Evolutionary conservation across 2,113 vertebrate genomes (phyloP).

Genomic region (Caranx ignobilis): DNA sequence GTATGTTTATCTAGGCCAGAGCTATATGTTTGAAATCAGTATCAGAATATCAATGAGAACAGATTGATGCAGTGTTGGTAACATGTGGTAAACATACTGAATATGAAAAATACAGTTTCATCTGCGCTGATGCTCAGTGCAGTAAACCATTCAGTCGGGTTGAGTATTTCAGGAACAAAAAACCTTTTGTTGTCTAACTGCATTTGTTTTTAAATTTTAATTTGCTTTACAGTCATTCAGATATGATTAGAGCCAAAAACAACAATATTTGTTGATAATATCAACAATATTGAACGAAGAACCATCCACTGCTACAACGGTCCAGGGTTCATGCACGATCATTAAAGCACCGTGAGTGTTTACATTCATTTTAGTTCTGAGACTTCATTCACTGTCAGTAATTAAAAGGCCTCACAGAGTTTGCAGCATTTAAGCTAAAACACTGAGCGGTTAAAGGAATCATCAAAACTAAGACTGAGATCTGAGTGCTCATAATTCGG

Average conservation of each 20-base stretch:
- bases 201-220: background rate
- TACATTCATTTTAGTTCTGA: background rate
- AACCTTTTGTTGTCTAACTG: background rate
- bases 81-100: background rate
- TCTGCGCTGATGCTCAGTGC: background rate
- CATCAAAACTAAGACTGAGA: background rate
- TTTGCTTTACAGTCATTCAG: background rate
- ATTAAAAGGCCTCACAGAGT: background rate
- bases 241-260: too few relatives aligned
- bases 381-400: background rate
- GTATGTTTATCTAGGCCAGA: background rate
- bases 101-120: background rate
- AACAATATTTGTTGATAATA: too few relatives aligned
- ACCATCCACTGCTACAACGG: too few relatives aligned
- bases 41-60: too few relatives aligned
- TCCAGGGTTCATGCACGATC: background rate
- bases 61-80: too few relatives aligned
- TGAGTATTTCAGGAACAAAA: too few relatives aligned
- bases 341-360: background rate
- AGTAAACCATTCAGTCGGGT: background rate
- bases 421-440: background rate
- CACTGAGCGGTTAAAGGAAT: background rate
- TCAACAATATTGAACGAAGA: too few relatives aligned
- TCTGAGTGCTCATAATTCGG: conserved; percentile 15
- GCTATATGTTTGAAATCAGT: background rate